These are phyloP conservation scores for Pelosia muscerda DNA, from an alignment of 2,888 invertebrate genomes.

Conservation along the genomic window DNA sequence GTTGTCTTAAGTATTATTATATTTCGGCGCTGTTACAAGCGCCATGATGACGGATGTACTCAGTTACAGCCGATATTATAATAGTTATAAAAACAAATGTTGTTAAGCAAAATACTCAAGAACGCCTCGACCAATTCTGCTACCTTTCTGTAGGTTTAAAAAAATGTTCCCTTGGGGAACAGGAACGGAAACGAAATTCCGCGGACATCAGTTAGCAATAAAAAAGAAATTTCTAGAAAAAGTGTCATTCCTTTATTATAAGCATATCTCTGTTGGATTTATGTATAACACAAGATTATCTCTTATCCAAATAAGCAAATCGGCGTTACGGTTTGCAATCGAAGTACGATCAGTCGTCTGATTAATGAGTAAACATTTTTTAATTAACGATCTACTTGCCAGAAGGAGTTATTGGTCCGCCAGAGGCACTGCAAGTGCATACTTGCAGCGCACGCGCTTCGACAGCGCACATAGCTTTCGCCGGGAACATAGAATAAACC, in stretches of 20 bases:
- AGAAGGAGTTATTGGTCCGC: constrained; percentile 60
- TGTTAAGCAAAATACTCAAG: too few relatives aligned
- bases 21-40: too few relatives aligned
- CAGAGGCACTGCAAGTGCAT: constrained; percentile 49
- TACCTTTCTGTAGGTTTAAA: too few relatives aligned
- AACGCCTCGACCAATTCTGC: too few relatives aligned
- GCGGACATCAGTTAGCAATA: too few relatives aligned
- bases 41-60: too few relatives aligned
- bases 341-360: constrained; percentile 61
- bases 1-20: too few relatives aligned
- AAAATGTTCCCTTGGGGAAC: too few relatives aligned
- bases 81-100: too few relatives aligned
- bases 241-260: background rate
- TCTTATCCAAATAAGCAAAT: constrained; percentile 76
- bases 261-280: background rate
- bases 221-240: background rate
- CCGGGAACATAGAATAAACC: constrained; percentile 64
- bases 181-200: too few relatives aligned
- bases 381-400: constrained; percentile 69
- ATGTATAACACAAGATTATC: constrained; percentile 52
- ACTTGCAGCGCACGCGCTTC: constrained; percentile 53
- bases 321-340: constrained; percentile 67
- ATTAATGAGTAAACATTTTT: constrained; percentile 76
- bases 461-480: constrained; percentile 57
- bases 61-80: too few relatives aligned